phyloP scores from a whole-genome alignment of 1,140 invertebrate species.

The Babylonia areolata region DNA sequence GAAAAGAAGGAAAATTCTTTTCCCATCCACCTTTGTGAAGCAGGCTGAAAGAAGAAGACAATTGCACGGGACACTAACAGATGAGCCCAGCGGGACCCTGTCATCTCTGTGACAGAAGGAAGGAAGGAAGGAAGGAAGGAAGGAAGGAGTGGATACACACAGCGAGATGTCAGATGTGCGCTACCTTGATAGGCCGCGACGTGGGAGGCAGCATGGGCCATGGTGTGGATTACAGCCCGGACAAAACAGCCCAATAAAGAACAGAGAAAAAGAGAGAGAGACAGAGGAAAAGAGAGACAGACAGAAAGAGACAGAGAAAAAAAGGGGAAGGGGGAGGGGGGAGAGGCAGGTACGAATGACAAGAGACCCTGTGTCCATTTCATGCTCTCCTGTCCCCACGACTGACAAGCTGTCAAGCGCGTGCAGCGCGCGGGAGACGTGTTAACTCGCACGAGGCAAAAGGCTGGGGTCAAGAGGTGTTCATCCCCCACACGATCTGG shows the following conservation, averaged over 20 bases:
- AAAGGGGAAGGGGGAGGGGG: no score
- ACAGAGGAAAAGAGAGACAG: no score
- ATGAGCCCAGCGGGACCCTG: conserved; percentile 1
- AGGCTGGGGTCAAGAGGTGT: conserved; percentile 24
- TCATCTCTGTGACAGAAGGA: not conserved
- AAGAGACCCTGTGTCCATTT: conserved; percentile 28
- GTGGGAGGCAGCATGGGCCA: conserved; percentile 16
- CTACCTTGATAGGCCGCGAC: not conserved
- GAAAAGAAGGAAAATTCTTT: not conserved
- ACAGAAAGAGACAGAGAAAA: no score
- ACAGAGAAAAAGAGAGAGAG: not conserved
- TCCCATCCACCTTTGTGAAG: no score
- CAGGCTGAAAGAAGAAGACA: not conserved
- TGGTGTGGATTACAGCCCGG: conserved; percentile 25
- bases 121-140: not conserved
- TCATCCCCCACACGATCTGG: conserved; percentile 2
- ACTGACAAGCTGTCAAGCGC: conserved; percentile 35
- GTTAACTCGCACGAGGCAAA: conserved; percentile 8
- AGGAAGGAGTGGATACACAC: not conserved
- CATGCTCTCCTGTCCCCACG: conserved; percentile 20
- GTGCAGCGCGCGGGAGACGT: conserved; percentile 17
- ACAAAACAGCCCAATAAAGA: conserved; percentile 30
- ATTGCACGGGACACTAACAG: not conserved
- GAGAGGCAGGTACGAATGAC: conserved; percentile 24
- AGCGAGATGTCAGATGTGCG: no score